phyloP scores from a whole-genome alignment of 2,888 invertebrate species.

The Andrena bucephala region DNA sequence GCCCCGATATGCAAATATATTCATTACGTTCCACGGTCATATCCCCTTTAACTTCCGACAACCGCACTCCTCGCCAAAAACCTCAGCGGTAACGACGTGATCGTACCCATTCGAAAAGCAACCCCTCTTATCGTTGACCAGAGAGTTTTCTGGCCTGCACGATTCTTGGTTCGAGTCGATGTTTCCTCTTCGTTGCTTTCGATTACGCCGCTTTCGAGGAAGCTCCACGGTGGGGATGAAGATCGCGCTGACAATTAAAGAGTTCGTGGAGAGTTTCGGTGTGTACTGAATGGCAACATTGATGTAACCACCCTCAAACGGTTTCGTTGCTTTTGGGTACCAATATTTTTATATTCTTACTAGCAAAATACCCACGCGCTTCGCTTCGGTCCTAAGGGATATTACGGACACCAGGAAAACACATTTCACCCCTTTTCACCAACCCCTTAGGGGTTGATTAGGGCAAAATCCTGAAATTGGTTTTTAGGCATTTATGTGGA shows the following conservation, averaged over 20 bases:
- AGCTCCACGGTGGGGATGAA: neutral
- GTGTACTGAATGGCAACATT: too few species aligned
- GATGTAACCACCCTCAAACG: too few species aligned
- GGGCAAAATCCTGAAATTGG: too few species aligned
- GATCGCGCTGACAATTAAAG: neutral
- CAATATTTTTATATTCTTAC: too few species aligned
- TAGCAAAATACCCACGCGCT: too few species aligned
- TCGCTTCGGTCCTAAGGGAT: too few species aligned
- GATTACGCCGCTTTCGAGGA: neutral
- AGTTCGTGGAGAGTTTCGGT: too few species aligned
- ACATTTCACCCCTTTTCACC: too few species aligned
- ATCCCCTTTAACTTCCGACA: conserved; percentile 73
- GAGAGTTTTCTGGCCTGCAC: conserved; percentile 26
- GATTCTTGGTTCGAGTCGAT: conserved; percentile 4
- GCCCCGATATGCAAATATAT: conserved; percentile 84
- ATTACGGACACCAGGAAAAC: too few species aligned
- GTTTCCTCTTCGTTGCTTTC: neutral
- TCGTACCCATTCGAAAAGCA: conserved; percentile 46
- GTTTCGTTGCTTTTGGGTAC: too few species aligned
- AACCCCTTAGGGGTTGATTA: too few species aligned
- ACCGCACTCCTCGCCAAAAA: conserved; percentile 62
- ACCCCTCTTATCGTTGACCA: conserved; percentile 36
- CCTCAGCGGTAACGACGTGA: conserved; percentile 62
- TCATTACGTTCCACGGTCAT: conserved; percentile 81
- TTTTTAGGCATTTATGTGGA: too few species aligned